Evolutionary conservation across 2,113 vertebrate genomes (phyloP), one percentile per base, ranked within the genome.

Genomic region (Seriola dumerili): DNA sequence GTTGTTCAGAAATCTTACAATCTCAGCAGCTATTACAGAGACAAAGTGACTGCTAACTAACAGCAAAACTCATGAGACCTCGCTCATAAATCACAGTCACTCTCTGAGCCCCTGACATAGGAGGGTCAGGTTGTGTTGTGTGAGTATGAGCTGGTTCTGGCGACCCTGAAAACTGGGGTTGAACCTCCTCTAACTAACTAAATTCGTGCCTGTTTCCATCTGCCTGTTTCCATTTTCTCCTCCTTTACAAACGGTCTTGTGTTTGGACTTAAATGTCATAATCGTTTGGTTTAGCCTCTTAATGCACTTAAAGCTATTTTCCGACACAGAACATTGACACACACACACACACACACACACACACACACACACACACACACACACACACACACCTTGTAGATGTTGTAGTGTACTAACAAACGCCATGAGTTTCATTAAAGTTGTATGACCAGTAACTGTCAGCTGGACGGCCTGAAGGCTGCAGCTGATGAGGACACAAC

Each of bases 181-280:
- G 29, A 29, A 29, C 29, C 29, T 29, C 29, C 29, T 36, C 34
- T 36, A 54, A 59, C 63, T 17, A 55, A 58, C 72, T 50, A 29
- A 73, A 73, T 38, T 8, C 2, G 8, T 77, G 38, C 32, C n/a
- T 10, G 8, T n/a, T 73, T 73, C 69, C 46, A 55, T 73, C 4
- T 67, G 66, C 25, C 62, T 52, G 29, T 82, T 84, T 88, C 73
- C 29, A 66, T 69, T 64, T 76, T 34, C 68, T 72, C 55, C 71
- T 81, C 59, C 6, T 64, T 62, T 73, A 72, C 76, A 79, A 83
- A 68, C 11, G 50, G 61, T 83, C 83, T 83, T 78, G 73, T 85
- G 84, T 83, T 88, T 71, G 73, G 74, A 78, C 81, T 89, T 84
- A 86, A 86, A 70, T 77, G 72, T 62, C 64, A 71, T 74, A 64